phyloP scores from a whole-genome alignment of 2,888 invertebrate species.

The Epinotia nisella region DNA sequence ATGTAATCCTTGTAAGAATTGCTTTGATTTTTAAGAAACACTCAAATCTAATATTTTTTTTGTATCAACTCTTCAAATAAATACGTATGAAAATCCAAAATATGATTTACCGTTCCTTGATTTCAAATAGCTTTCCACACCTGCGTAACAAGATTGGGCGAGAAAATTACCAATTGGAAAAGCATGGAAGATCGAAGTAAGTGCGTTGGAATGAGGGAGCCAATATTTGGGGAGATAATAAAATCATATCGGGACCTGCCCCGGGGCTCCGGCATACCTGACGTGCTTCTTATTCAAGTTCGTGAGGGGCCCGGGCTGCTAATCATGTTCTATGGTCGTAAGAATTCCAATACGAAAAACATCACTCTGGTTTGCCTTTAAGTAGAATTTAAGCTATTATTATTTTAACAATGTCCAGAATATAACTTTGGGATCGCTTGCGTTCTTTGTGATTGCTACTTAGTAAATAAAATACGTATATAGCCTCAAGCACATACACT shows the following conservation, averaged over 20 bases:
- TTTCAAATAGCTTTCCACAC: constrained; percentile 23
- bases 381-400: too few relatives aligned
- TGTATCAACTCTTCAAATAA: neutral
- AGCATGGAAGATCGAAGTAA: constrained; percentile 31
- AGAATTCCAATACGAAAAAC: constrained; percentile 21
- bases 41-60: too few relatives aligned
- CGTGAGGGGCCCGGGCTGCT: neutral
- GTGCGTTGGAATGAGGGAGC: constrained; percentile 50
- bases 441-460: too few relatives aligned
- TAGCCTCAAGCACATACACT: too few relatives aligned
- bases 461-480: too few relatives aligned
- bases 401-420: too few relatives aligned
- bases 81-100: neutral
- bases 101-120: neutral
- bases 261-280: constrained; percentile 33
- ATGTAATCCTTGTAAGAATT: too few relatives aligned
- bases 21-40: too few relatives aligned
- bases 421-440: too few relatives aligned
- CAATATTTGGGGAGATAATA: constrained; percentile 73
- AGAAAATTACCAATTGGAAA: constrained; percentile 32
- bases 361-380: neutral
- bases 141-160: constrained; percentile 29
- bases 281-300: neutral
- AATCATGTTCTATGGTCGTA: constrained; percentile 9
- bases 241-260: constrained; percentile 70